Conservation (phyloP, 2,797 vertebrate genomes). For the Anguilla obscura region DNA sequence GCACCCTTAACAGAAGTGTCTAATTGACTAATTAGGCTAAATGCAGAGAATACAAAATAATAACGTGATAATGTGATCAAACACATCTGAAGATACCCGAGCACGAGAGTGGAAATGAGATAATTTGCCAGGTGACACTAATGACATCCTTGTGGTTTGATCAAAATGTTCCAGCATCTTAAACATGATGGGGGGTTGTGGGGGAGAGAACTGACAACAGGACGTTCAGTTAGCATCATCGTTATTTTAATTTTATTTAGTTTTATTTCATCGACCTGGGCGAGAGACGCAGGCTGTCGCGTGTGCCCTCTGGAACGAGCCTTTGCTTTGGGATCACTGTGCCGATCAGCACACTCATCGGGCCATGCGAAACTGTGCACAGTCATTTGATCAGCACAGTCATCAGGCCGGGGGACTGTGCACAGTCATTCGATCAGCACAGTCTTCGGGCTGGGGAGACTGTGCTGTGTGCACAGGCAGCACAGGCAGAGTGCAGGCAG, state of each 20-base stretch:
- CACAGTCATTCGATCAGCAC: too few relatives aligned
- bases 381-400: too few relatives aligned
- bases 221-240: background rate
- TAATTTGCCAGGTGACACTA: background rate
- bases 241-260: too few relatives aligned
- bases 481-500: too few relatives aligned
- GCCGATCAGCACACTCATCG: too few relatives aligned
- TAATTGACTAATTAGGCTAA: background rate
- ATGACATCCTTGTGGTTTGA: background rate
- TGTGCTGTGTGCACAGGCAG: background rate
- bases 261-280: too few relatives aligned
- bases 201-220: background rate
- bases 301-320: too few relatives aligned
- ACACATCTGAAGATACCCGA: background rate
- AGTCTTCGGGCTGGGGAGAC: background rate
- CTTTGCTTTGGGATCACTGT: too few relatives aligned
- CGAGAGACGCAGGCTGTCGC: too few relatives aligned
- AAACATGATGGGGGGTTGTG: background rate
- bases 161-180: too few relatives aligned
- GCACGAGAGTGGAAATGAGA: background rate
- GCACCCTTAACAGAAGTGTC: background rate
- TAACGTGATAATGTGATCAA: background rate
- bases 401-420: background rate
- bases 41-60: background rate
- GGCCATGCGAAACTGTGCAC: too few relatives aligned